These are phyloP conservation scores for Pristionchus mayeri DNA, from an alignment of 2,888 invertebrate genomes.

Conservation along the genomic window DNA sequence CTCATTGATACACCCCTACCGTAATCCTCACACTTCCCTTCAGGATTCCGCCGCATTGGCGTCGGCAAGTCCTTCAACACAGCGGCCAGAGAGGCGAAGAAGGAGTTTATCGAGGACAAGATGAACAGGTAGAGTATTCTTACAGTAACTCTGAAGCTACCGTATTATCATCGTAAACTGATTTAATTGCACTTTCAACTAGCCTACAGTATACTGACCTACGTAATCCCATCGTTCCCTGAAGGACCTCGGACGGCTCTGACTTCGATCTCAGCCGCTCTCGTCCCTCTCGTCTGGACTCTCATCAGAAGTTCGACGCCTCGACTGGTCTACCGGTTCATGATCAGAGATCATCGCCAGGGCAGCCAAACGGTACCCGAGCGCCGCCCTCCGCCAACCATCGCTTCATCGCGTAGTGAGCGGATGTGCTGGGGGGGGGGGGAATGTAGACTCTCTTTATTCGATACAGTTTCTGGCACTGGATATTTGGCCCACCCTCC, in stretches of 20 bases:
- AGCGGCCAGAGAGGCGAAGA: conserved; percentile 64
- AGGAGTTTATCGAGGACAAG: conserved; percentile 60
- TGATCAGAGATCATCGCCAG: neutral
- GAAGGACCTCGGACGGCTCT: conserved; percentile 25
- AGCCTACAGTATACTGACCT: no score
- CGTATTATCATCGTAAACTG: no score
- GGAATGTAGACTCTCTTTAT: no score
- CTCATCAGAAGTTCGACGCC: conserved; percentile 37
- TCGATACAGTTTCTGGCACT: no score
- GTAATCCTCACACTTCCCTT: neutral
- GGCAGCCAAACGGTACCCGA: neutral
- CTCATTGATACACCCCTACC: no score
- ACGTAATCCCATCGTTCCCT: no score
- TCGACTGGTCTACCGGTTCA: neutral
- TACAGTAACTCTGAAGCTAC: no score
- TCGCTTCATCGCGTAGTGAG: conserved; percentile 45
- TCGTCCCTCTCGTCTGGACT: neutral
- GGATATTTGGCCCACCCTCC: no score
- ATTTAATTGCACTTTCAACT: no score
- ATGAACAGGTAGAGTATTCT: neutral
- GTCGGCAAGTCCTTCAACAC: conserved; percentile 66
- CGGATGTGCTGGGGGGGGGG: neutral
- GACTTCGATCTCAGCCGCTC: conserved; percentile 14
- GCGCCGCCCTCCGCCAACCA: neutral
- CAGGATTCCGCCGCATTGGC: conserved; percentile 58